Evolutionary conservation across 2,113 vertebrate species (phyloP).

Genomic region (Gambusia holbrooki): DNA sequence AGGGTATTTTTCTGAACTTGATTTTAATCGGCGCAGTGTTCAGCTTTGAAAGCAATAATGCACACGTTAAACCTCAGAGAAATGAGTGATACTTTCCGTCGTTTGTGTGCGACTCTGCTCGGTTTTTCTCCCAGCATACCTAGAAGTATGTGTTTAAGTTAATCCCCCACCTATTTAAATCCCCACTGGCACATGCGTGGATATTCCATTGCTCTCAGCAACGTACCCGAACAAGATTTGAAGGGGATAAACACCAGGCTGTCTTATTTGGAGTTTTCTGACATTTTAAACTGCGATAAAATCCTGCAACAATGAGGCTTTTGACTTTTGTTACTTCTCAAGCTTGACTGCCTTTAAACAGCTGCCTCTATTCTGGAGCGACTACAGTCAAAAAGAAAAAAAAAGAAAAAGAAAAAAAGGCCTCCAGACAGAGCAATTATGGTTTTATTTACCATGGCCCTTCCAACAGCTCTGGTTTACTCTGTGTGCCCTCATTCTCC

Average conservation of each 20-base stretch:
- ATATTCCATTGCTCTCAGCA: slow-evolving; percentile 69
- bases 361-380: slow-evolving; percentile 69
- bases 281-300: slow-evolving; percentile 70
- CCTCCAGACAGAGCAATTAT: slow-evolving; percentile 79
- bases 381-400: slow-evolving; percentile 63
- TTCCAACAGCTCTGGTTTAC: slow-evolving; percentile 47
- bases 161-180: slow-evolving; percentile 50
- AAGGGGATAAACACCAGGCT: slow-evolving; percentile 71
- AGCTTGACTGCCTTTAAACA: slow-evolving; percentile 73
- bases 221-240: slow-evolving; percentile 69
- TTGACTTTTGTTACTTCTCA: slow-evolving; percentile 66
- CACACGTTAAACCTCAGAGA: slow-evolving; percentile 17
- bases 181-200: slow-evolving; percentile 60
- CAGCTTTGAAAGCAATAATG: slow-evolving; percentile 15
- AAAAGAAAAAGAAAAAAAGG: slow-evolving; percentile 37
- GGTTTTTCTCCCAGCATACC: slow-evolving; percentile 32
- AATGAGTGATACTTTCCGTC: slow-evolving; percentile 46
- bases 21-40: background rate
- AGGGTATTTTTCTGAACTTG: slow-evolving; percentile 15
- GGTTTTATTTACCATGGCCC: slow-evolving; percentile 72
- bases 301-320: slow-evolving; percentile 74
- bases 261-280: slow-evolving; percentile 72
- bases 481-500: slow-evolving; percentile 10
- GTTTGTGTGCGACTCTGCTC: slow-evolving; percentile 29
- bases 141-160: slow-evolving; percentile 54